Evolutionary conservation across 2,797 vertebrate genomes (phyloP).

Genomic region (Crocodylus rhombifer): DNA sequence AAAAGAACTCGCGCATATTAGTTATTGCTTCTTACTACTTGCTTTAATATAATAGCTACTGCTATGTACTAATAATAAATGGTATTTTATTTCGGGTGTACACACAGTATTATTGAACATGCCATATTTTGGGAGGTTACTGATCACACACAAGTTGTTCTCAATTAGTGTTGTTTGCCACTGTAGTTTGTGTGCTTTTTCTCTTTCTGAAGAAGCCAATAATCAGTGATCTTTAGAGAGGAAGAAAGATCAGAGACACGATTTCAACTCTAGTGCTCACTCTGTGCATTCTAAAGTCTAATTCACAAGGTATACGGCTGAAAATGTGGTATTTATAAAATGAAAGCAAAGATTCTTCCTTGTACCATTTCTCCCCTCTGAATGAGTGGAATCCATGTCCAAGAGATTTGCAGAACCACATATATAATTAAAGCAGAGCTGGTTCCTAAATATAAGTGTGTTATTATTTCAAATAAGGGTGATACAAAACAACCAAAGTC

Average conservation of each 20-base stretch:
- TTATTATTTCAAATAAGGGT: not conserved
- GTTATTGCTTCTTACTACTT: too few relatives aligned
- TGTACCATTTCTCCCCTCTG: not conserved
- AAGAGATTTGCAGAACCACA: not conserved
- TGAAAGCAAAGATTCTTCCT: not conserved
- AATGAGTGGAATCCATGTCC: not conserved
- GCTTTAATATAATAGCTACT: too few relatives aligned
- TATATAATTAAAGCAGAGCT: not conserved
- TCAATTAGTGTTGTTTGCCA: too few relatives aligned
- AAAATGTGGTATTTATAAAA: not conserved
- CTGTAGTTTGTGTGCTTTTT: not conserved
- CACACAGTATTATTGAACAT: too few relatives aligned
- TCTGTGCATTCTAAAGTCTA: not conserved
- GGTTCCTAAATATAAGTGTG: not conserved
- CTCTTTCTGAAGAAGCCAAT: not conserved
- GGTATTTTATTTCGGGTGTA: too few relatives aligned
- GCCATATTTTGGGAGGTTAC: too few relatives aligned
- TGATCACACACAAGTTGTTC: too few relatives aligned
- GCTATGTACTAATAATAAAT: too few relatives aligned
- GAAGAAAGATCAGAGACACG: not conserved
- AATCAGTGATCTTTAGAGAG: not conserved
- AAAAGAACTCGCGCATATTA: too few relatives aligned
- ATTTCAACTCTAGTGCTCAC: not conserved
- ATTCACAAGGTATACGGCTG: not conserved
- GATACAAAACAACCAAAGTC: constrained; percentile 20